Conservation (phyloP, 1,140 invertebrate genomes). For the Dendrolimus punctatus region DNA sequence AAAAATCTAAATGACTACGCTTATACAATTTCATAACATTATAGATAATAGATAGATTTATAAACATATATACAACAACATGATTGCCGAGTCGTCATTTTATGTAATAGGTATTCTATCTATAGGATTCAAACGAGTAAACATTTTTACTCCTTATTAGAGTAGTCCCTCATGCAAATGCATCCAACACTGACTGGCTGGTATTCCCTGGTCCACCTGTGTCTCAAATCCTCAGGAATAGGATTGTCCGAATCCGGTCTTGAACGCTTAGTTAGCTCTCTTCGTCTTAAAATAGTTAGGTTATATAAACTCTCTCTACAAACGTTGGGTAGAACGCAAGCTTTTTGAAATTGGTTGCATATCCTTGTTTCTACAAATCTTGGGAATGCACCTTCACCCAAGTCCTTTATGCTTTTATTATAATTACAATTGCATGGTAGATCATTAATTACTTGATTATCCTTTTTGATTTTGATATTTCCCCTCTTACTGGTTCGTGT, state of each 20-base stretch:
- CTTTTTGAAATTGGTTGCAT: conserved; percentile 23
- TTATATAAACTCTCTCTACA: conserved; percentile 35
- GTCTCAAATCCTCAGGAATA: conserved; percentile 34
- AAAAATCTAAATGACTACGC: too few relatives aligned
- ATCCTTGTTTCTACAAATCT: conserved; percentile 30
- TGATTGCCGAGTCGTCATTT: too few relatives aligned
- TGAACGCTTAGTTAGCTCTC: conserved; percentile 5
- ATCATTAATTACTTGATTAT: conserved; percentile 28
- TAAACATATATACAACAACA: too few relatives aligned
- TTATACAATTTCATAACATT: too few relatives aligned
- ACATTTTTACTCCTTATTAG: conserved; percentile 5
- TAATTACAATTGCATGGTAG: conserved; percentile 42
- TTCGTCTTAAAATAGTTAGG: conserved; percentile 40
- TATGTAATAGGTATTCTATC: background rate
- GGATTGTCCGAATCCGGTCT: conserved; percentile 19
- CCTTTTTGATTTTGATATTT: conserved; percentile 39
- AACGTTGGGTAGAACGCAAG: conserved; percentile 30
- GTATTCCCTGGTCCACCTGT: conserved; percentile 35
- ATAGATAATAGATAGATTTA: too few relatives aligned
- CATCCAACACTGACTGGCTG: conserved; percentile 38
- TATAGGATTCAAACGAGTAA: conserved; percentile 4
- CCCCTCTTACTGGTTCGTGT: conserved; percentile 54
- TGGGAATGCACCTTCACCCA: conserved; percentile 36
- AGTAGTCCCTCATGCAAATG: conserved; percentile 31
- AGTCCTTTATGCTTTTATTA: conserved; percentile 17